Evolutionary conservation across 2,113 vertebrate genomes (phyloP), one percentile per base, ranked within the genome.

Genomic region (Bambusicola thoracicus): DNA sequence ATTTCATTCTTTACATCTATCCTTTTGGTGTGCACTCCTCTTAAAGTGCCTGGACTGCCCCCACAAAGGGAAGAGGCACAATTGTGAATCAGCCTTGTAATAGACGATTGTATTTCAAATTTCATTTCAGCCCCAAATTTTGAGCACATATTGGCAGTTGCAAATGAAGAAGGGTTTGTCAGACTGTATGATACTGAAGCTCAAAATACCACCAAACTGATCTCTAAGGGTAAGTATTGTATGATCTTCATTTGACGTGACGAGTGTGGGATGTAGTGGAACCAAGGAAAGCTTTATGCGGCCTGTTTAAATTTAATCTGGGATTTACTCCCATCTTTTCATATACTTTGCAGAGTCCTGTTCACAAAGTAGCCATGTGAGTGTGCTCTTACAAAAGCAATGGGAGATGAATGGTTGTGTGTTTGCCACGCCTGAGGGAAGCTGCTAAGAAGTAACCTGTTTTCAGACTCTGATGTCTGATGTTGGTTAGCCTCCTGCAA

Each of bases 121-220:
- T 40, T 79, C n/a, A 92, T 93, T 91, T 75, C 96, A 99, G 99
- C 97, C 18, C 92, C 93, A 1, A 89, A 94, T 34, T 87, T 97
- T 84, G 97, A 97, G 41, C 98, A 98, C 3, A 9, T 98, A 20
- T 96, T 99, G 27, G 99, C 98, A 65, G 98, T 98, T 82, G 98
- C 99, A 65, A 99, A 99, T 78, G 99, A 99, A 95, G 99, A 99
- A 96, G 99, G 99, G 13, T 97, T 99, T 48, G 98, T 99, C 61
- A 97, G 98, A 75, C 95, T 99, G 24, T 99, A 99, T 85, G 97
- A 99, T 80, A 99, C 99, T 25, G 98, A 98, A 90, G 97, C 96
- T 77, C 96, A 89, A 30, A 61, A 44, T 59, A 90, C 61, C 20
- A 94, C 94, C 78, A 98, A 96, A 46, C 93, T 96, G 11, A 96